These are phyloP conservation scores for Eristalis pertinax DNA, from an alignment of 2,888 invertebrate genomes.

Conservation along the genomic window DNA sequence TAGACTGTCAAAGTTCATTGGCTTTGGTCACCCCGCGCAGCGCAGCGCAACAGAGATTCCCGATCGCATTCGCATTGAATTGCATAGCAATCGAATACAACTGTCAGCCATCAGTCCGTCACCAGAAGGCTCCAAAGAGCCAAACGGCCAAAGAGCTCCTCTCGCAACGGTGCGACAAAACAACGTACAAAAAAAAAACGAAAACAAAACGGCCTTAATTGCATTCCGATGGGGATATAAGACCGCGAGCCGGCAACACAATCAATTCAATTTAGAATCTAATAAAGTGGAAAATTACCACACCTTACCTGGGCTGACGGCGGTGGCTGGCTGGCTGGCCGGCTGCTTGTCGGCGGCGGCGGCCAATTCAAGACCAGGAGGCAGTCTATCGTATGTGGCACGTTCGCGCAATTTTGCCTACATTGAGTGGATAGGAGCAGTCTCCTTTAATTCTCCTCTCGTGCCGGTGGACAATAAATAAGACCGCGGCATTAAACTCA, in stretches of 20 bases:
- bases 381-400: slow-evolving; percentile 16
- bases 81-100: slow-evolving; percentile 16
- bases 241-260: slow-evolving; percentile 67
- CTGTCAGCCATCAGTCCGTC: slow-evolving; percentile 47
- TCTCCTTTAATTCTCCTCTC: slow-evolving; percentile 61
- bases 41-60: no score
- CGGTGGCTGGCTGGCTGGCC: not conserved
- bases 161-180: slow-evolving; percentile 44
- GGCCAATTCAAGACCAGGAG: not conserved
- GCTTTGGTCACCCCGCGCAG: not conserved
- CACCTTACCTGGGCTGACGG: slow-evolving; percentile 67
- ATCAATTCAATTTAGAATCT: slow-evolving; percentile 72
- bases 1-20: not conserved
- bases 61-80: slow-evolving; percentile 53
- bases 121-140: not conserved
- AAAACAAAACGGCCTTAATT: slow-evolving; percentile 65
- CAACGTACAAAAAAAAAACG: not conserved
- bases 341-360: not conserved
- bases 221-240: slow-evolving; percentile 70
- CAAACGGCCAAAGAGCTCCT: not conserved
- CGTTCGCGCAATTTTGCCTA: slow-evolving; percentile 62
- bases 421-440: slow-evolving; percentile 1
- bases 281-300: slow-evolving; percentile 72
- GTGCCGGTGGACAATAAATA: slow-evolving; percentile 63
- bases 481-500: slow-evolving; percentile 18